Percentiles rank a stretch among this genome's conserved stretches.
Evolutionary conservation across 2,113 vertebrate genomes (phyloP).

Genomic region (Cyprinodon brontotheroides): DNA sequence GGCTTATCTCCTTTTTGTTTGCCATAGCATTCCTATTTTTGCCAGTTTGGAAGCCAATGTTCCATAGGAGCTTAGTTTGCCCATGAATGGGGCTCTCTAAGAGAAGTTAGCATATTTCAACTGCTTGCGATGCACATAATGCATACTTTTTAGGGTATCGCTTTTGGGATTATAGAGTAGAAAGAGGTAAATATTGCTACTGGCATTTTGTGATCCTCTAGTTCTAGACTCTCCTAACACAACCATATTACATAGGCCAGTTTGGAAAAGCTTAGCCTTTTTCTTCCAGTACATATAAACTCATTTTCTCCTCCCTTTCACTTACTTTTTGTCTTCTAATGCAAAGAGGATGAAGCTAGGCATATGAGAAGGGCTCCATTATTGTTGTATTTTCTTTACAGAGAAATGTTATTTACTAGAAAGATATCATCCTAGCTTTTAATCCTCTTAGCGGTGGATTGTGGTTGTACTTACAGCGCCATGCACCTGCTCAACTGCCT

Average conservation of each 20-base stretch:
- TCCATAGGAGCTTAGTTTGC: slow-evolving; percentile 69
- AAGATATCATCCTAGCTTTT: slow-evolving; percentile 83
- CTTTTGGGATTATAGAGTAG: slow-evolving; percentile 71
- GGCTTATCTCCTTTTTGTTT: slow-evolving; percentile 73
- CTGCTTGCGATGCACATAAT: slow-evolving; percentile 69
- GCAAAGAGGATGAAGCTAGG: slow-evolving; percentile 78
- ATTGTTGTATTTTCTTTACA: slow-evolving; percentile 78
- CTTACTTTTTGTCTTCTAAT: slow-evolving; percentile 80
- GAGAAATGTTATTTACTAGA: slow-evolving; percentile 83
- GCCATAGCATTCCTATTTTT: slow-evolving; percentile 62
- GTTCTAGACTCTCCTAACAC: slow-evolving; percentile 71
- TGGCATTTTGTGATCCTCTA: slow-evolving; percentile 69
- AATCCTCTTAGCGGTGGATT: slow-evolving; percentile 86
- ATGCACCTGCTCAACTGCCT: slow-evolving; percentile 84
- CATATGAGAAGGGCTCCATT: slow-evolving; percentile 76
- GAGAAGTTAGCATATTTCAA: slow-evolving; percentile 75
- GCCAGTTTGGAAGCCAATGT: slow-evolving; percentile 72
- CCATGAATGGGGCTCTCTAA: slow-evolving; percentile 65
- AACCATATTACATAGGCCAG: slow-evolving; percentile 75
- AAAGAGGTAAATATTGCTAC: slow-evolving; percentile 69
- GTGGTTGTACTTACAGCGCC: slow-evolving; percentile 82
- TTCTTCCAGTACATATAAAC: slow-evolving; percentile 60
- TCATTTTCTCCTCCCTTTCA: slow-evolving; percentile 70
- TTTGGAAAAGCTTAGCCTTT: slow-evolving; percentile 78
- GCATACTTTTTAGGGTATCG: slow-evolving; percentile 67